phyloP scores from a whole-genome alignment of 2,113 vertebrate species.

The Anhinga anhinga region DNA sequence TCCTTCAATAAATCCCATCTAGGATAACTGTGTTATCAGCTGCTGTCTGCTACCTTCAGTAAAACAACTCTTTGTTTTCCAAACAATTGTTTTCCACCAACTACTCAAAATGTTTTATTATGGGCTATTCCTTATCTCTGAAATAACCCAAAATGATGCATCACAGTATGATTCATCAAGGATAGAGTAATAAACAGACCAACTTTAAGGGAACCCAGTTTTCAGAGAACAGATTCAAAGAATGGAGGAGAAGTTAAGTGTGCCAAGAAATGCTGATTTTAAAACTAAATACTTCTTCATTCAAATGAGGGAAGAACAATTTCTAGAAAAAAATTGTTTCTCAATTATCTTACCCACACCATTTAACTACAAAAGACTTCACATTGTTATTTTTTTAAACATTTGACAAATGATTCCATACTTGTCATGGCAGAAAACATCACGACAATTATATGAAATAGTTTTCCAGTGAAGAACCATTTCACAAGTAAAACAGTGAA shows the following conservation, averaged over 20 bases:
- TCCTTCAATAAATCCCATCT: not conserved
- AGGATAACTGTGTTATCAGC: not conserved
- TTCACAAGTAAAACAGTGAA: not conserved
- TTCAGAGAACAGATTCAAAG: not conserved
- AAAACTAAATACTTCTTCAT: not conserved
- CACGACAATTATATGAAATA: not conserved
- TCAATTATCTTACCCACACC: not conserved
- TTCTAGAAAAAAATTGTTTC: not conserved
- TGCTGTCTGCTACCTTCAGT: not conserved
- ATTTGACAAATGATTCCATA: not conserved
- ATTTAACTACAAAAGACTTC: not conserved
- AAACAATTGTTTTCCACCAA: not conserved
- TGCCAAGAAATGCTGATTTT: not conserved
- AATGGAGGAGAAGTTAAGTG: not conserved
- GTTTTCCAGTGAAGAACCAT: not conserved
- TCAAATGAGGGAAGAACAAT: not conserved
- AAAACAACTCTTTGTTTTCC: not conserved
- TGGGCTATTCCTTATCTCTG: not conserved
- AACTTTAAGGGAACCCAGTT: not conserved
- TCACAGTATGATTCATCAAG: not conserved
- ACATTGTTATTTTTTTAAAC: not conserved
- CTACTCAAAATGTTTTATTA: not conserved
- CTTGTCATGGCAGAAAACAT: not conserved
- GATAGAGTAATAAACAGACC: not conserved
- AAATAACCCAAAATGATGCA: slow-evolving; percentile 11